Base-by-base conservation (phyloP, 2,888 invertebrate species). In the Eudasyphora cyanicolor region DNA sequence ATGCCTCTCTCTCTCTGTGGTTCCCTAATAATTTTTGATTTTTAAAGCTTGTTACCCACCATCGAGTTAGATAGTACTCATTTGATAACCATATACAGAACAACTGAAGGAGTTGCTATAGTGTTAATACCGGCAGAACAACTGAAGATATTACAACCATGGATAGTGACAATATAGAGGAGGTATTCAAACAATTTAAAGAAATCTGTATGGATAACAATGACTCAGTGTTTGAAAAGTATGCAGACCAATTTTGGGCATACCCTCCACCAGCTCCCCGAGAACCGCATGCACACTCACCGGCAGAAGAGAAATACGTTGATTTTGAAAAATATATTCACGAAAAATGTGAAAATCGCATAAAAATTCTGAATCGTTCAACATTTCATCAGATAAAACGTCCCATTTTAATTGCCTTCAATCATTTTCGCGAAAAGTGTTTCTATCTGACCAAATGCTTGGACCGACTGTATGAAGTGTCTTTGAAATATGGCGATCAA, bases 371-470 rank as follows among this genome's bases (percentile, higher is more conserved):
- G 19, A n/a, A 78, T 14, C 77, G 78, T 17, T 1, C 12, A 0
- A 71, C 51, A 51, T 73, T 78, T 73, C 27, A 64, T 73, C 38
- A 73, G 1, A 73, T 64, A 5, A 24, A 19, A 29, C 17, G 38
- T 8, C 78, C 78, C 7, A 71, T 67, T 51, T 10, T 73, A n/a
- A 73, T 78, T 32, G n/a, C 6, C 5, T 71, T 77, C 29, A 67
- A 67, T 24, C 81, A 84, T 67, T 84, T 81, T 51, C 81, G 73
- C 2, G 81, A 76, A 35, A 84, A 84, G 69, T 84, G 84, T 81
- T 69, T 38, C 24, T 75, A 81, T n/a, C 81, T 76, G 5, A 75
- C 51, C 0, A 71, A 79, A 19, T 77, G 62, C 14, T 71, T 82
- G 74, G 79, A 82, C 32, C 64, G 17, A 45, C 19, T 82, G 0